Conservation (phyloP, 2,888 invertebrate genomes). For the Polia nebulosa region DNA sequence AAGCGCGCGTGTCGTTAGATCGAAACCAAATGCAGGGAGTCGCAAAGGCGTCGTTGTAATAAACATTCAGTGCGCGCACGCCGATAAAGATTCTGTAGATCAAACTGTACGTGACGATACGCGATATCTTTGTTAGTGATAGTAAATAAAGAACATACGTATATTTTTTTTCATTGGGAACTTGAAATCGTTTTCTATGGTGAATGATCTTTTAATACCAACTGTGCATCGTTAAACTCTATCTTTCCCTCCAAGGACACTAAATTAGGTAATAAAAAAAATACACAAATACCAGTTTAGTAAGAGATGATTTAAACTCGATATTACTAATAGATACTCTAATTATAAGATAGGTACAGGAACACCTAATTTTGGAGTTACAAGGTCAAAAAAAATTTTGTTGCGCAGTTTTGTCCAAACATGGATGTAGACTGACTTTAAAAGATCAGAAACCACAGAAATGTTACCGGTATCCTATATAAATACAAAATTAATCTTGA, state of each 20-base stretch:
- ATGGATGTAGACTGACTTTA: background rate
- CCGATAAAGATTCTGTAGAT: conserved; percentile 57
- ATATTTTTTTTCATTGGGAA: background rate
- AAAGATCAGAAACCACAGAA: background rate
- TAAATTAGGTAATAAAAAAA: background rate
- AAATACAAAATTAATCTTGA: too few relatives aligned
- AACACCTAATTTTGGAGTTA: background rate
- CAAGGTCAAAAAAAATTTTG: background rate
- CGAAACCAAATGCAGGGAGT: conserved; percentile 68
- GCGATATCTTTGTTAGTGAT: conserved; percentile 28
- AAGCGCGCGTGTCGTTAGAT: conserved; percentile 68
- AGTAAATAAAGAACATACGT: conserved; percentile 21
- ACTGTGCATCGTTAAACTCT: background rate
- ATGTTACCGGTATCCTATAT: background rate
- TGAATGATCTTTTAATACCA: background rate
- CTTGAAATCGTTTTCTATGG: background rate
- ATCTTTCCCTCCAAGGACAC: background rate
- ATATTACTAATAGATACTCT: background rate
- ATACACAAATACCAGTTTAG: background rate
- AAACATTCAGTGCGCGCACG: conserved; percentile 64
- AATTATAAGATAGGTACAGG: conserved; percentile 6
- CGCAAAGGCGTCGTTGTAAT: conserved; percentile 67
- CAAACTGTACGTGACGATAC: conserved; percentile 59
- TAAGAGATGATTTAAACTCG: too few relatives aligned
- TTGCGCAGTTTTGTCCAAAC: background rate